Base-by-base conservation (phyloP, 2,888 invertebrate genomes). In the Mactromeris polynyma region DNA sequence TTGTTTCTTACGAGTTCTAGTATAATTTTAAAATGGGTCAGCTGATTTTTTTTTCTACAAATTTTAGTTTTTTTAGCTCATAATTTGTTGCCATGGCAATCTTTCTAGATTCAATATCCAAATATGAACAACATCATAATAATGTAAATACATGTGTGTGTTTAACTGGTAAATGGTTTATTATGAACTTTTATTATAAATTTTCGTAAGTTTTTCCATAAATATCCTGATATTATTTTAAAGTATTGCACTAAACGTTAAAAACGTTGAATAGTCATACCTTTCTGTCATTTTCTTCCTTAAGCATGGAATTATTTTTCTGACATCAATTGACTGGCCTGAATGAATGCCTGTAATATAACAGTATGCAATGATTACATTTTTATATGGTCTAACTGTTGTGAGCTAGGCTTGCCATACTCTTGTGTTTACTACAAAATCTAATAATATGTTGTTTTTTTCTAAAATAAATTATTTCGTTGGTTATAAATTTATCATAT, bases 351-450 rank as follows among this genome's bases (percentile, higher is more conserved):
- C 26, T 73, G 36, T n/a, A n/a, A n/a, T n/a, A n/a, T 73, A 73
- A 73, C 36, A 17, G 31, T 73, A 73, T 64, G 58, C 73, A 73
- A 73, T 73, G 36, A 36, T 17, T 33, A 19, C 36, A 73, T 73
- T 73, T 33, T 73, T 36, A 36, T 36, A 73, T 73, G 73, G 33
- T 73, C 19, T 73, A 11, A 36, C 33, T 73, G 73, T 73, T 73
- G 73, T 73, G 33, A 73, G 73, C 33, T 73, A 73, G 33, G 73
- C 73, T 73, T 81, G 54, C 54, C 51, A 81, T 81, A n/a, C 33
- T 26, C 36, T 46, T n/a, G n/a, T n/a, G n/a, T n/a, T 46, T 46
- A 11, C 14, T 46, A 46, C 46, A 46, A 46, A 46, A 7, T 46
- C 14, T 46, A 17, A 46, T 46, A 4, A 46, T 17, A 9, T 46